Conservation (phyloP, 1,140 invertebrate genomes). For the Lepidurus arcticus region DNA sequence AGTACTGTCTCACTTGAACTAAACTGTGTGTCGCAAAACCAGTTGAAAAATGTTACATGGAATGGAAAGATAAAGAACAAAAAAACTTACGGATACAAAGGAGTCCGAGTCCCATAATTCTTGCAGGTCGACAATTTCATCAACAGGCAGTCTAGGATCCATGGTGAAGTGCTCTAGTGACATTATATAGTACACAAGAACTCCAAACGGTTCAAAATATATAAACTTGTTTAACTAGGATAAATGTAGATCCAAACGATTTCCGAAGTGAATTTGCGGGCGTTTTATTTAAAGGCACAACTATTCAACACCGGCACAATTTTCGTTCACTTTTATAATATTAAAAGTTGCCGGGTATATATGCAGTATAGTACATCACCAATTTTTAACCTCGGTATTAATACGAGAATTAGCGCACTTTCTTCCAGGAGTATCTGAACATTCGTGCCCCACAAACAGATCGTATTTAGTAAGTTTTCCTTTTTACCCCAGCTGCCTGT, state of each 20-base stretch:
- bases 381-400: no score
- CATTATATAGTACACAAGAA: neutral
- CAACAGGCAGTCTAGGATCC: conserved; percentile 26
- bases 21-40: neutral
- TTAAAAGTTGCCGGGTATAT: conserved; percentile 40
- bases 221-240: no score
- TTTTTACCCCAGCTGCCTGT: neutral
- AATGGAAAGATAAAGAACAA: conserved; percentile 47
- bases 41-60: conserved; percentile 54
- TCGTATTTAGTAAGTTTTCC: neutral
- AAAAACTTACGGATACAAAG: conserved; percentile 62
- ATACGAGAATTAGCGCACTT: neutral
- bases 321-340: conserved; percentile 25
- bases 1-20: no score
- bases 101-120: conserved; percentile 67
- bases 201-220: no score
- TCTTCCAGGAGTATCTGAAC: neutral
- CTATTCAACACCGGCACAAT: neutral
- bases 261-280: no score
- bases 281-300: no score
- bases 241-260: no score
- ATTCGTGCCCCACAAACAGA: neutral
- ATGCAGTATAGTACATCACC: neutral
- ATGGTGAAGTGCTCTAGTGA: neutral
- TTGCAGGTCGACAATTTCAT: conserved; percentile 52